These are phyloP conservation scores for Plumapathes pennacea DNA, from an alignment of 92 coral and sea anemone species.

Conservation along the genomic window DNA sequence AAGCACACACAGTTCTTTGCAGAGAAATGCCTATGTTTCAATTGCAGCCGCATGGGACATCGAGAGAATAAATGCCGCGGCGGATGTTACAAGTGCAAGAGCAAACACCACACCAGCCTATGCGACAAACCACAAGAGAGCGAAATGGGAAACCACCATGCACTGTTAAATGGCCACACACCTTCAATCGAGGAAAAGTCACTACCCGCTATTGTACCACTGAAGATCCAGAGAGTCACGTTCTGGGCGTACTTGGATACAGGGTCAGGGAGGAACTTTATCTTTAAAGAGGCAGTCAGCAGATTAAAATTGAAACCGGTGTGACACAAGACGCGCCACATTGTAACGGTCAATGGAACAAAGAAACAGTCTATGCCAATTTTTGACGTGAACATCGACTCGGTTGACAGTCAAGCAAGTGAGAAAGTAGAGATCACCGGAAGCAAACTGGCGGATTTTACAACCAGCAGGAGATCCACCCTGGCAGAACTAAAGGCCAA, in stretches of 20 bases:
- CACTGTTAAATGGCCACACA: background rate
- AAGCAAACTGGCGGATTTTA: slow-evolving; percentile 48
- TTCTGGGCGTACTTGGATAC: slow-evolving; percentile 63
- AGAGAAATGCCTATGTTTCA: slow-evolving; percentile 42
- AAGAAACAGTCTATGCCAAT: slow-evolving; percentile 50
- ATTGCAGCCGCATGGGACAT: slow-evolving; percentile 46
- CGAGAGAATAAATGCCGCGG: slow-evolving; percentile 19
- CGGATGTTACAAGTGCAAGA: slow-evolving; percentile 36
- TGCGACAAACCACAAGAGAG: slow-evolving; percentile 8
- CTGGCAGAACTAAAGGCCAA: slow-evolving; percentile 28
- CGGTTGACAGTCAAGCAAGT: slow-evolving; percentile 23
- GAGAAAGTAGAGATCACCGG: slow-evolving; percentile 49
- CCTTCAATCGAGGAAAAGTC: slow-evolving; percentile 16
- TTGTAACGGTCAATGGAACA: slow-evolving; percentile 56
- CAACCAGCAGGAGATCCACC: slow-evolving; percentile 29
- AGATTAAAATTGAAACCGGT: slow-evolving; percentile 27
- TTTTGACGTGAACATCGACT: slow-evolving; percentile 30
- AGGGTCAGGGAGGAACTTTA: slow-evolving; percentile 62
- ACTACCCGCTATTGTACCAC: slow-evolving; percentile 56
- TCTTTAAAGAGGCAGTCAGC: slow-evolving; percentile 34
- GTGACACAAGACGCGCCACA: slow-evolving; percentile 37
- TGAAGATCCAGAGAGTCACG: slow-evolving; percentile 25
- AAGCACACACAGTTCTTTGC: slow-evolving; percentile 30
- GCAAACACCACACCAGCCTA: slow-evolving; percentile 56
- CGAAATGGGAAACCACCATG: slow-evolving; percentile 8